phyloP scores from a whole-genome alignment of 2,888 invertebrate genomes.

The Crioceris asparagi region DNA sequence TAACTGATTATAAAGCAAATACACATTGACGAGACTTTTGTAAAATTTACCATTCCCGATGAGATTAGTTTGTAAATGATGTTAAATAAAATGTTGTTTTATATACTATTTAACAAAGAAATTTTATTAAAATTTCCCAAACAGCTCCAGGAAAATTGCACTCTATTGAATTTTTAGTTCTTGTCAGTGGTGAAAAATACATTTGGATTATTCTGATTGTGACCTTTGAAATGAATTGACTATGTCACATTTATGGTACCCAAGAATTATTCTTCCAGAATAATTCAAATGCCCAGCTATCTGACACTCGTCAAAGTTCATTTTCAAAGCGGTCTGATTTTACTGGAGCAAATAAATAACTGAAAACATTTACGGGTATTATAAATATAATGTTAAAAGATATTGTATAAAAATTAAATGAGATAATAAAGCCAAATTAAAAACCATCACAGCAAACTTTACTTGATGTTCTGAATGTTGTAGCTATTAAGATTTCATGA shows the following conservation, averaged over 20 bases:
- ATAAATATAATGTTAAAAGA: constrained; percentile 35
- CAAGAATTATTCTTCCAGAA: too few relatives aligned
- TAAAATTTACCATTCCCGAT: constrained; percentile 35
- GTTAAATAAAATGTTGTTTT: constrained; percentile 41
- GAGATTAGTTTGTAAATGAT: constrained; percentile 40
- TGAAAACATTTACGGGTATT: constrained; percentile 32
- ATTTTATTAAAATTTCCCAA: constrained; percentile 34
- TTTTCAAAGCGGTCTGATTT: too few relatives aligned
- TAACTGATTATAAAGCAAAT: constrained; percentile 1
- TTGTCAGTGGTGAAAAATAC: too few relatives aligned
- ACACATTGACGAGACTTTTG: constrained; percentile 30
- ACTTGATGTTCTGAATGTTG: constrained; percentile 25
- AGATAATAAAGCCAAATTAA: constrained; percentile 33
- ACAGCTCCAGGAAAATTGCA: constrained; percentile 13
- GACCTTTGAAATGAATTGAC: too few relatives aligned
- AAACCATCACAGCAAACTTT: constrained; percentile 21
- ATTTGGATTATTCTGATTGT: too few relatives aligned
- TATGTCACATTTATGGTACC: too few relatives aligned
- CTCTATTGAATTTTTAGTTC: not conserved
- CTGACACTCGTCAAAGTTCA: too few relatives aligned
- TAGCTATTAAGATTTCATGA: constrained; percentile 18
- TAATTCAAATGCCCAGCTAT: too few relatives aligned
- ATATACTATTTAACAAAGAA: constrained; percentile 38
- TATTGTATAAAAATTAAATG: constrained; percentile 32
- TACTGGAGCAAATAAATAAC: constrained; percentile 18